Evolutionary conservation across 2,113 vertebrate genomes (phyloP), one percentile per base, ranked within the genome.

Genomic region (Pseudolaguvia tuberculata): DNA sequence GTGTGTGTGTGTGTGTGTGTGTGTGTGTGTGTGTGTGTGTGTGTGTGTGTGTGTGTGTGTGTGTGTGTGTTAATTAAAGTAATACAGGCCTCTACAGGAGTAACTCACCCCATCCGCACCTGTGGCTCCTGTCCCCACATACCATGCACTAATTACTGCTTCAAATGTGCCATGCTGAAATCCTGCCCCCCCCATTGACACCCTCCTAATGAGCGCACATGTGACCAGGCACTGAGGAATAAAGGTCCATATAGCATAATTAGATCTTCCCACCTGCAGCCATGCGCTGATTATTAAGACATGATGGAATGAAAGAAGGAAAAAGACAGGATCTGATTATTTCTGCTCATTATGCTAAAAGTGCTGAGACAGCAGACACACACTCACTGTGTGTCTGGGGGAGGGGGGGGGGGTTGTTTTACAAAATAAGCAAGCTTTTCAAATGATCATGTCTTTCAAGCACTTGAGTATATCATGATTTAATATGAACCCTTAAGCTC

Each of bases 1-100:
- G n/a, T n/a, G n/a, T n/a, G n/a, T n/a, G n/a, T n/a, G n/a, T n/a
- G n/a, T n/a, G n/a, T n/a, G n/a, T n/a, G n/a, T n/a, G n/a, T n/a
- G n/a, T n/a, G n/a, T n/a, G n/a, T n/a, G 27, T 21, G 45, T 63
- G 61, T 20, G 45, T 62, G 50, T 6, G 39, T 9, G 39, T 42
- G 39, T 42, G 39, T 42, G 39, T 42, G 39, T 9, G 39, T 42
- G 39, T 9, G 17, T 52, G 29, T 53, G 72, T 53, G 15, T 65
- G 13, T 65, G 21, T 65, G 35, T 63, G 47, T 75, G 72, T 73
- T 61, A 70, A 70, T 76, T 70, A 76, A 70, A 39, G 48, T 45
- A 21, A 27, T 12, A 23, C 48, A 45, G 47, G 56, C n/a, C 56
- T 61, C 17, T n/a, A 52, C 21, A 76, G 55, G 23, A n/a, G 53